phyloP scores from a whole-genome alignment of 2,888 invertebrate species.

The Acanthosepion pharaonis region DNA sequence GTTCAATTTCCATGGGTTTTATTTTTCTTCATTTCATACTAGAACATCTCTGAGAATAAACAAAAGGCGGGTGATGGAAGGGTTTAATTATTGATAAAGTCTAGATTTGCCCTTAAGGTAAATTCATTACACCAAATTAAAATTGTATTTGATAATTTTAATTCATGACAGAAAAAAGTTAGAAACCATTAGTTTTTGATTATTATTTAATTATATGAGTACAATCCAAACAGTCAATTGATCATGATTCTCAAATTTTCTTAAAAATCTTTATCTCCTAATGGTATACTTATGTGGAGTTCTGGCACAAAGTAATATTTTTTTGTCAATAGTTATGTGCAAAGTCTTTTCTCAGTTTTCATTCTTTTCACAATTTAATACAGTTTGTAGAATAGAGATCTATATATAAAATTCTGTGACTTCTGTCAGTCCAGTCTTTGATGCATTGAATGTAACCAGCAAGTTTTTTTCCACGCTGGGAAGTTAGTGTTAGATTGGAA shows the following conservation, averaged over 20 bases:
- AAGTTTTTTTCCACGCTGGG: too few relatives aligned
- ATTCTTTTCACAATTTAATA: too few relatives aligned
- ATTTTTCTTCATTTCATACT: neutral
- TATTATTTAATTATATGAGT: neutral
- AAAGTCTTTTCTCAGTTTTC: too few relatives aligned
- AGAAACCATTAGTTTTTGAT: neutral
- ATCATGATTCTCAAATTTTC: neutral
- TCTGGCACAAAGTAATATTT: neutral
- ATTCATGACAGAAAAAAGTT: neutral
- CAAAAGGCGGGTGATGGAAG: neutral
- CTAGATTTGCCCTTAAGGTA: neutral
- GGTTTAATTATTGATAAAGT: neutral
- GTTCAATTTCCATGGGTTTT: neutral
- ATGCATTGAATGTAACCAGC: too few relatives aligned
- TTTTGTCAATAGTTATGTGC: too few relatives aligned
- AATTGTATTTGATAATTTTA: neutral
- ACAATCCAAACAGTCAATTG: conserved; percentile 4
- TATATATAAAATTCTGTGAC: too few relatives aligned
- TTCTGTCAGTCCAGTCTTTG: too few relatives aligned
- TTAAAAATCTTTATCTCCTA: neutral
- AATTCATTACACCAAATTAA: conserved; percentile 20
- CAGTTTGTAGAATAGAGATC: too few relatives aligned
- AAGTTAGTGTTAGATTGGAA: too few relatives aligned
- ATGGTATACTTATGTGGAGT: neutral
- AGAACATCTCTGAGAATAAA: neutral